phyloP scores from a whole-genome alignment of 2,888 invertebrate genomes.

The Zelleria hepariella region DNA sequence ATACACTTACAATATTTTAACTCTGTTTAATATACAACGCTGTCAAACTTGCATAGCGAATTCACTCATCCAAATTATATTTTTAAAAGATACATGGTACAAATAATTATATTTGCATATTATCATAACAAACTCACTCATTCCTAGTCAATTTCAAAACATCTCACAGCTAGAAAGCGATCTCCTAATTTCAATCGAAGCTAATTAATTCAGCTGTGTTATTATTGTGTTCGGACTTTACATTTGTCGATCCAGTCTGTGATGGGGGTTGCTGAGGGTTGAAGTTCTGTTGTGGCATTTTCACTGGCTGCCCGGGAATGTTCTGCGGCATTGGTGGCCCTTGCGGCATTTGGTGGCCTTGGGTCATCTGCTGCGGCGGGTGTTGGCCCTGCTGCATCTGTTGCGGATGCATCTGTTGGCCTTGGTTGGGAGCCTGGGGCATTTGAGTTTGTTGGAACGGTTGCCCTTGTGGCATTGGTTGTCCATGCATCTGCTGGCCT shows the following conservation, averaged over 20 bases:
- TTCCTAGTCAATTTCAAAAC: neutral
- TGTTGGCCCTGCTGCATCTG: conserved; percentile 28
- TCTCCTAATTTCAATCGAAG: conserved; percentile 75
- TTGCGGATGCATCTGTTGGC: neutral
- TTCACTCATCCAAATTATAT: neutral
- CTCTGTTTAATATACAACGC: neutral
- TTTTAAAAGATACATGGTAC: neutral
- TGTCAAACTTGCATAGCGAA: neutral
- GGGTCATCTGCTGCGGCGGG: conserved; percentile 21
- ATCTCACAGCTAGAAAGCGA: neutral
- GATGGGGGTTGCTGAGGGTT: conserved; percentile 36
- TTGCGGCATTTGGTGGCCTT: conserved; percentile 21
- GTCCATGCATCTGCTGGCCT: conserved; percentile 24
- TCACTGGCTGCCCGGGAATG: conserved; percentile 24
- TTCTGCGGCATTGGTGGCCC: conserved; percentile 20
- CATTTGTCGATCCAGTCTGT: conserved; percentile 6
- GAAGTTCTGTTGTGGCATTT: conserved; percentile 25
- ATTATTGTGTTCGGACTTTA: conserved; percentile 56
- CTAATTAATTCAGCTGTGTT: conserved; percentile 85
- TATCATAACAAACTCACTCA: neutral
- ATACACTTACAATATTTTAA: neutral
- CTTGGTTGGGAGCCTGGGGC: conserved; percentile 13
- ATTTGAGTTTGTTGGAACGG: too few relatives aligned
- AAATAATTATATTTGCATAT: neutral
- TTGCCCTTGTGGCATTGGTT: conserved; percentile 18